Evolutionary conservation across 2,888 invertebrate species (phyloP).

Genomic region (Xylophagus ater): DNA sequence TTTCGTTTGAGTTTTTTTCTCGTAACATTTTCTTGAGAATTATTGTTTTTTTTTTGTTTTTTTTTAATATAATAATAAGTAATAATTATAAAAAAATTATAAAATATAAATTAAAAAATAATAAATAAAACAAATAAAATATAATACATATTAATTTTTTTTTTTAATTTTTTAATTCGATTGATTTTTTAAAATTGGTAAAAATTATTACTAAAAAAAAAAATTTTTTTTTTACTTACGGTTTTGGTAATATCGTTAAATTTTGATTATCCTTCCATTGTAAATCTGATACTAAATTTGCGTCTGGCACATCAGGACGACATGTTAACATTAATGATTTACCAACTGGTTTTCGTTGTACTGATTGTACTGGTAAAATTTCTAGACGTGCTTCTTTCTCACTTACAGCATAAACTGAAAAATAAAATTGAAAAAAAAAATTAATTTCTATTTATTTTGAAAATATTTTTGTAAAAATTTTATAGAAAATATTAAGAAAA

Average conservation of each 20-base stretch:
- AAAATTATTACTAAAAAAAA: neutral
- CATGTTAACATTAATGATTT: constrained; percentile 68
- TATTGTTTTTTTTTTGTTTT: neutral
- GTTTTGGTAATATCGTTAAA: constrained; percentile 53
- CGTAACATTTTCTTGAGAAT: neutral
- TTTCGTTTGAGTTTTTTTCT: constrained; percentile 7
- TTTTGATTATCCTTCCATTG: constrained; percentile 70
- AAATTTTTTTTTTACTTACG: constrained; percentile 42
- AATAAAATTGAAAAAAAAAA: no score
- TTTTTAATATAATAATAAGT: neutral
- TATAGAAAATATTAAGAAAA: no score
- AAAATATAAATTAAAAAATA: constrained; percentile 3
- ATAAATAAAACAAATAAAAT: neutral
- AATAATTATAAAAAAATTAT: constrained; percentile 11
- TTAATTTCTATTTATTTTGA: no score
- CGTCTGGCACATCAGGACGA: constrained; percentile 56
- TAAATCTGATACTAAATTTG: constrained; percentile 55
- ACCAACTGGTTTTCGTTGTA: constrained; percentile 63
- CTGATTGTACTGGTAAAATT: constrained; percentile 58
- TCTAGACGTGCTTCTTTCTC: constrained; percentile 42
- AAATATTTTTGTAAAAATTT: no score
- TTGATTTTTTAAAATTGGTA: neutral
- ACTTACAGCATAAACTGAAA: constrained; percentile 7
- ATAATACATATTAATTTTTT: constrained; percentile 2
- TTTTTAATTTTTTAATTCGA: constrained; percentile 3